phyloP scores from a whole-genome alignment of 2,888 invertebrate species.

The Euclidia mi region DNA sequence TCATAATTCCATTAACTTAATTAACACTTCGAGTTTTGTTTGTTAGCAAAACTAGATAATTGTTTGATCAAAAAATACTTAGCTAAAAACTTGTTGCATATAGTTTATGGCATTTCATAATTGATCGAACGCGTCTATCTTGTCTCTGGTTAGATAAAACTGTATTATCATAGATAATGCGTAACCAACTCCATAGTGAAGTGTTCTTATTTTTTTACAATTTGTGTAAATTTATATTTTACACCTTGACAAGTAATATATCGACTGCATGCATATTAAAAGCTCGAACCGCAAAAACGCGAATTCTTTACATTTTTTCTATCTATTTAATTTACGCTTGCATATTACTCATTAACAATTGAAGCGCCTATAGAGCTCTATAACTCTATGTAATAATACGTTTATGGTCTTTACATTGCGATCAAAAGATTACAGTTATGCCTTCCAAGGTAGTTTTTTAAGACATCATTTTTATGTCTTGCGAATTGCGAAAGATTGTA shows the following conservation, averaged over 20 bases:
- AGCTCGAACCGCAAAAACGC: neutral
- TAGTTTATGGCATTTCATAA: conserved; percentile 29
- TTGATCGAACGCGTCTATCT: conserved; percentile 32
- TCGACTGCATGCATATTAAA: neutral
- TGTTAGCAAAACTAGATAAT: conserved; percentile 67
- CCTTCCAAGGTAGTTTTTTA: too few relatives aligned
- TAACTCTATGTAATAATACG: too few relatives aligned
- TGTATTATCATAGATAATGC: conserved; percentile 24
- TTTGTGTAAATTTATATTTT: neutral
- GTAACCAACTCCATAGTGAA: neutral
- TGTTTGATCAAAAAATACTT: conserved; percentile 49
- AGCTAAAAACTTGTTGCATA: conserved; percentile 48
- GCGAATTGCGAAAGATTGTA: too few relatives aligned
- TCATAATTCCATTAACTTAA: conserved; percentile 78
- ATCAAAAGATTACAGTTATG: too few relatives aligned
- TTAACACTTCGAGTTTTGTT: conserved; percentile 73
- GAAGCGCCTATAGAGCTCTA: too few relatives aligned
- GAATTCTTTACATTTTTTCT: neutral
- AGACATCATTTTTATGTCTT: too few relatives aligned
- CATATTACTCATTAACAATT: too few relatives aligned
- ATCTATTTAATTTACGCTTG: neutral
- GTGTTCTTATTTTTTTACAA: too few relatives aligned
- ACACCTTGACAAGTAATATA: conserved; percentile 1
- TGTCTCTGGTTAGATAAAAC: conserved; percentile 31
- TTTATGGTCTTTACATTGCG: too few relatives aligned